Percentiles rank a stretch among this genome's conserved stretches.
phyloP scores from a whole-genome alignment of 2,888 invertebrate species.

The Augochlorella aurata region DNA sequence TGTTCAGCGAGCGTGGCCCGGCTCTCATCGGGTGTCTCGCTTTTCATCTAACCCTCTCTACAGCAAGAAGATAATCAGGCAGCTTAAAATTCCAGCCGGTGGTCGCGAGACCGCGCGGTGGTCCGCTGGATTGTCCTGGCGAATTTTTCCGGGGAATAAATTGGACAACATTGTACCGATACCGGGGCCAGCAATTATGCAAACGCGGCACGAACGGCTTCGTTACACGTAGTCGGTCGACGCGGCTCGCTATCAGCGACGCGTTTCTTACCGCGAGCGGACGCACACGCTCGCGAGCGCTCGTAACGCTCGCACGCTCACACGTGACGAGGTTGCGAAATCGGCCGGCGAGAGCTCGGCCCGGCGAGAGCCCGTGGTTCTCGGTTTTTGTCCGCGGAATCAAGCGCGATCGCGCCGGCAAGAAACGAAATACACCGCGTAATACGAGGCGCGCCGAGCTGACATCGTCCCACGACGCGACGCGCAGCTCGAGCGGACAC shows the following conservation, averaged over 20 bases:
- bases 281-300: background rate
- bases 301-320: background rate
- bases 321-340: constrained; percentile 47
- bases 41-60: too few relatives aligned
- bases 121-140: background rate
- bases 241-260: constrained; percentile 14
- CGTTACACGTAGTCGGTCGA: background rate
- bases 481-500: too few relatives aligned
- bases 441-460: constrained; percentile 32
- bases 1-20: too few relatives aligned
- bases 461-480: constrained; percentile 54
- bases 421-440: constrained; percentile 41
- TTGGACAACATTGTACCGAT: constrained; percentile 1
- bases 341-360: background rate
- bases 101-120: background rate
- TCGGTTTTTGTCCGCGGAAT: constrained; percentile 40
- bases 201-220: constrained; percentile 25
- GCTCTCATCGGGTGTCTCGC: too few relatives aligned
- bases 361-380: constrained; percentile 5
- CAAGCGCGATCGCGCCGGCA: constrained; percentile 35
- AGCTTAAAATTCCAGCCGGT: background rate
- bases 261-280: constrained; percentile 26
- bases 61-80: background rate
- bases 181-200: constrained; percentile 20
- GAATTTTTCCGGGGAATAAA: constrained; percentile 11